phyloP scores from a whole-genome alignment of 2,113 vertebrate species.

The Nothoprocta perdicaria region DNA sequence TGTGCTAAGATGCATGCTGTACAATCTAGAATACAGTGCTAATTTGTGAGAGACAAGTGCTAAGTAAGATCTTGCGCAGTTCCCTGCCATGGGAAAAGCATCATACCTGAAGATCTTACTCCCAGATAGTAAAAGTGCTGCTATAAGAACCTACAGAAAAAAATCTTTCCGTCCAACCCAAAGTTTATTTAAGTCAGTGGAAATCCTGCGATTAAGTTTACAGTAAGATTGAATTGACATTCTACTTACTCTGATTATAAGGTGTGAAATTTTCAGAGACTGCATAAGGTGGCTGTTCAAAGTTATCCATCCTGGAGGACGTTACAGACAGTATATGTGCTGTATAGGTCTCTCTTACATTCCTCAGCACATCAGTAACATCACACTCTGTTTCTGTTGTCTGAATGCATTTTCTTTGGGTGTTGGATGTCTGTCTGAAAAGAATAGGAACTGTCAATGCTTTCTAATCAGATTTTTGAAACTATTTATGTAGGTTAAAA shows the following conservation, averaged over 20 bases:
- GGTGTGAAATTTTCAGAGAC: conserved; percentile 82
- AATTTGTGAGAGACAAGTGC: neutral
- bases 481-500: neutral
- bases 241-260: conserved; percentile 87
- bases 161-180: neutral
- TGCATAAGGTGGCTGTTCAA: conserved; percentile 71
- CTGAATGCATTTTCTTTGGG: conserved; percentile 77
- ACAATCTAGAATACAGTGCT: neutral
- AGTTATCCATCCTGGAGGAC: neutral
- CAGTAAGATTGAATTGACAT: neutral
- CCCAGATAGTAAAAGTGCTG: neutral
- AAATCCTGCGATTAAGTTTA: neutral
- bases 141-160: neutral
- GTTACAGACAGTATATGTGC: conserved; percentile 81
- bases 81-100: neutral
- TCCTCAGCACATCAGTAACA: conserved; percentile 76
- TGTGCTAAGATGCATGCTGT: too few species aligned
- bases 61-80: neutral
- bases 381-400: conserved; percentile 82
- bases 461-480: neutral
- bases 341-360: conserved; percentile 75
- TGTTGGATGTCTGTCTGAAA: conserved; percentile 67
- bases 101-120: neutral
- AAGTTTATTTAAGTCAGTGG: neutral
- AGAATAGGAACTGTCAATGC: neutral